Evolutionary conservation across 2,797 vertebrate genomes (phyloP).

Genomic region (Calcarius lapponicus): DNA sequence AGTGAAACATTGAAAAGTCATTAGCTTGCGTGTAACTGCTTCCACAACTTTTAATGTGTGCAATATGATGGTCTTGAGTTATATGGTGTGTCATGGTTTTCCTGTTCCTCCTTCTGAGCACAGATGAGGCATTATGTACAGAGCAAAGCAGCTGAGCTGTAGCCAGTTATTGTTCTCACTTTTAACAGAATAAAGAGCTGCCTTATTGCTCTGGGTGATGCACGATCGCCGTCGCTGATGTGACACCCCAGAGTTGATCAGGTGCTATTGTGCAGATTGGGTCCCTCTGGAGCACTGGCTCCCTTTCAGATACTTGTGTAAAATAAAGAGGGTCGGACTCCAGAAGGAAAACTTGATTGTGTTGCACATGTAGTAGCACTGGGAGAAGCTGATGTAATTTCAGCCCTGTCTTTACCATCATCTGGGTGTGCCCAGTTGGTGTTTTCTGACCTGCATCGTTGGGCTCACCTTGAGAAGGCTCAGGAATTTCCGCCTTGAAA

Average conservation of each 20-base stretch:
- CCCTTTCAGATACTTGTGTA: not conserved
- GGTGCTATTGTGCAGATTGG: not conserved
- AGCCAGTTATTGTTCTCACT: not conserved
- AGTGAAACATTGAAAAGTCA: constrained; percentile 52
- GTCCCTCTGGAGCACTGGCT: not conserved
- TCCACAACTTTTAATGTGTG: constrained; percentile 32
- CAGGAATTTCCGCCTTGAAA: not conserved
- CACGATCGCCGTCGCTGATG: accelerated
- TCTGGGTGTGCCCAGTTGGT: not conserved
- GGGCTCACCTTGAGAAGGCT: not conserved
- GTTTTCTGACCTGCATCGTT: not conserved
- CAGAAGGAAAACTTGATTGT: not conserved
- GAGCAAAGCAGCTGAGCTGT: not conserved
- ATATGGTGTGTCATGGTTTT: constrained; percentile 6
- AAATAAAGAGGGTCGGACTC: not conserved
- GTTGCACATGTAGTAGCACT: accelerated
- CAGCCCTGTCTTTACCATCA: accelerated
- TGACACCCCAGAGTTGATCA: not conserved
- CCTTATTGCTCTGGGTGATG: not conserved
- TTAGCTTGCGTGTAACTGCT: constrained; percentile 51
- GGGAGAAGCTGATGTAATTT: not conserved
- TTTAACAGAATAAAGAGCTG: not conserved
- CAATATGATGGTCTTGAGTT: constrained; percentile 24
- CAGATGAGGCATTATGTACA: not conserved
- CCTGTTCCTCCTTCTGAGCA: not conserved